Conservation (phyloP, 1,140 invertebrate species). For the Tetragonula clypearis region DNA sequence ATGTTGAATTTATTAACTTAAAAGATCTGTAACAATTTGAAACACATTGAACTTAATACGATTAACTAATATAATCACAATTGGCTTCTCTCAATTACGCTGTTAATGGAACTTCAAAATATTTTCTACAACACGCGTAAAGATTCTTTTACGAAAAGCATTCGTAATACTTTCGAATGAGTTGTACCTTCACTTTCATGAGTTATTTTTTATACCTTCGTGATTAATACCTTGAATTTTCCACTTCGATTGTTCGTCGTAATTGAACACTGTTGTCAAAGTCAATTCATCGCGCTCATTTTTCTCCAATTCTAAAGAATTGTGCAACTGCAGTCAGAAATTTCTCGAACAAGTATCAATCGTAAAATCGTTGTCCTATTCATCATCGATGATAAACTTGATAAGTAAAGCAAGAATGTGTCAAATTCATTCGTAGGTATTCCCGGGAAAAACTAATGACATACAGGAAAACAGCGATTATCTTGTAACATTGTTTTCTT, state of each 20-base stretch:
- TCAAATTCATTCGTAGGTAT: slow-evolving; percentile 1
- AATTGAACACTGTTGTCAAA: not conserved
- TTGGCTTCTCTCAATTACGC: too few species aligned
- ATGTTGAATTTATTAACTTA: not conserved
- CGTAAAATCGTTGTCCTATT: not conserved
- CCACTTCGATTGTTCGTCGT: not conserved
- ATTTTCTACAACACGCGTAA: too few species aligned
- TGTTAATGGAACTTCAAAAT: too few species aligned
- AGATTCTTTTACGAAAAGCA: too few species aligned
- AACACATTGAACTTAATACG: not conserved
- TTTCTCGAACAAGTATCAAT: not conserved
- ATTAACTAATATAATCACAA: not conserved
- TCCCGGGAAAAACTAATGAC: slow-evolving; percentile 17
- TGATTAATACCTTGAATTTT: too few species aligned
- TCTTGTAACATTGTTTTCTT: slow-evolving; percentile 29
- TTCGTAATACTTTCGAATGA: too few species aligned
- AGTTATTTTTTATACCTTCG: too few species aligned
- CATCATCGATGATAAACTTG: rapidly evolving
- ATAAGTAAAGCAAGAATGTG: not conserved
- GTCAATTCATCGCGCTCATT: too few species aligned
- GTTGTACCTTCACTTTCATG: too few species aligned
- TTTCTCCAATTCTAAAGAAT: too few species aligned
- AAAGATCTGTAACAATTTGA: not conserved
- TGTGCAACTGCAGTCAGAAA: too few species aligned
- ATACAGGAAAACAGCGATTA: slow-evolving; percentile 13